These are phyloP conservation scores for Drosophila ustulata DNA, from an alignment of 2,888 invertebrate genomes.

Conservation along the genomic window DNA sequence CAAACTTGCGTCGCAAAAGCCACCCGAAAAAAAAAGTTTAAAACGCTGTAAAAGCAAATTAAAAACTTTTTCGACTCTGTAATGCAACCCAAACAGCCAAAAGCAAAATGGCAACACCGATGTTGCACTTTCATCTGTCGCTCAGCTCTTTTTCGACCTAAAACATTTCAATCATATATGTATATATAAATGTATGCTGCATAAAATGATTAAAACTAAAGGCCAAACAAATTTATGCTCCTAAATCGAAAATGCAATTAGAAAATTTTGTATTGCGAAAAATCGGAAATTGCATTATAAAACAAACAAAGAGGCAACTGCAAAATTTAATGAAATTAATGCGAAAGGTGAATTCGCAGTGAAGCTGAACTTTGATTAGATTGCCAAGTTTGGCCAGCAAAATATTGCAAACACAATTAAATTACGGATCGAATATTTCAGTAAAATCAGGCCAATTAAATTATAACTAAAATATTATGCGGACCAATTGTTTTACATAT, in stretches of 20 bases:
- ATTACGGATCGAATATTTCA: not conserved
- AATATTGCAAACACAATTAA: not conserved
- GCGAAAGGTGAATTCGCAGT: not conserved
- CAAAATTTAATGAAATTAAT: not conserved
- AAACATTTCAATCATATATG: conserved; percentile 4
- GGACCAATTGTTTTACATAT: no score
- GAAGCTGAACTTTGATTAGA: not conserved
- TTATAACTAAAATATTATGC: no score
- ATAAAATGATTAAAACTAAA: conserved; percentile 10
- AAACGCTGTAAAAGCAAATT: conserved; percentile 69
- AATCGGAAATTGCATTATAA: conserved; percentile 11
- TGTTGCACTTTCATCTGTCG: conserved; percentile 28
- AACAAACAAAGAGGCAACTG: not conserved
- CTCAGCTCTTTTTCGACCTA: conserved; percentile 1
- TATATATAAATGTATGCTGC: no score
- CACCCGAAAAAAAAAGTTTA: conserved; percentile 50
- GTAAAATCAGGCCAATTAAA: no score
- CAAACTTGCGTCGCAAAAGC: conserved; percentile 21
- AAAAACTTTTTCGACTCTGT: conserved; percentile 62
- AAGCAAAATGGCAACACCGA: conserved; percentile 40
- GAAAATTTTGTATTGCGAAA: not conserved
- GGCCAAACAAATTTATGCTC: not conserved
- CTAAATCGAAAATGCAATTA: not conserved
- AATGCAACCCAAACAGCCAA: conserved; percentile 40
- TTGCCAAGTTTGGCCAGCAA: not conserved